Evolutionary conservation across 2,888 invertebrate genomes (phyloP).

Genomic region (Tenthredo mesomela): DNA sequence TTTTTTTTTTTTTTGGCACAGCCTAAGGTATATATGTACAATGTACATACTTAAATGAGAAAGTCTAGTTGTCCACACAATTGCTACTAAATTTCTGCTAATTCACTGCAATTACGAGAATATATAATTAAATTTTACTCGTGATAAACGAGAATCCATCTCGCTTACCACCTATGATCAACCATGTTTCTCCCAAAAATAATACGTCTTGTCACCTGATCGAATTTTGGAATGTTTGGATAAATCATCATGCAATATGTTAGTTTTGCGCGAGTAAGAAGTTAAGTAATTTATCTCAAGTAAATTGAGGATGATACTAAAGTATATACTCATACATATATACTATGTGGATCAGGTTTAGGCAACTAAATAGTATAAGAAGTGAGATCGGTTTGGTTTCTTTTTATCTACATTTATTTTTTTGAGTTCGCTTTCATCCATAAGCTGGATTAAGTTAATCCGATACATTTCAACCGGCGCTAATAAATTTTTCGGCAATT

Average conservation of each 20-base stretch:
- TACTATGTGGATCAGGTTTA: not conserved
- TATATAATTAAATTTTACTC: constrained; percentile 6
- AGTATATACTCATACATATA: too few relatives aligned
- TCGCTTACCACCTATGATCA: not conserved
- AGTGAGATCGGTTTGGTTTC: not conserved
- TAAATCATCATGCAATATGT: too few relatives aligned
- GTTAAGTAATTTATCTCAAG: not conserved
- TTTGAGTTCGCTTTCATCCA: not conserved
- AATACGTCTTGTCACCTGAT: not conserved
- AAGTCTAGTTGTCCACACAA: not conserved
- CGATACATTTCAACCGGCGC: constrained; percentile 56
- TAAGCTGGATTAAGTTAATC: constrained; percentile 12
- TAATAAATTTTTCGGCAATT: constrained; percentile 69
- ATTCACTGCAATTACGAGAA: not conserved
- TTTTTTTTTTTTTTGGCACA: too few relatives aligned
- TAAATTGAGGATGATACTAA: not conserved
- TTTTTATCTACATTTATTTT: not conserved
- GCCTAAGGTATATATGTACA: not conserved
- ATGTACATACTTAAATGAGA: not conserved
- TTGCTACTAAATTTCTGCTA: constrained; percentile 19
- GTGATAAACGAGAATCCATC: not conserved
- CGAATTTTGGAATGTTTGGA: not conserved
- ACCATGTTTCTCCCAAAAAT: not conserved
- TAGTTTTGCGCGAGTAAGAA: not conserved
- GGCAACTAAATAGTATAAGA: not conserved